Conservation (phyloP, 2,888 invertebrate species). For the Hirtodrosophila alboralis region DNA sequence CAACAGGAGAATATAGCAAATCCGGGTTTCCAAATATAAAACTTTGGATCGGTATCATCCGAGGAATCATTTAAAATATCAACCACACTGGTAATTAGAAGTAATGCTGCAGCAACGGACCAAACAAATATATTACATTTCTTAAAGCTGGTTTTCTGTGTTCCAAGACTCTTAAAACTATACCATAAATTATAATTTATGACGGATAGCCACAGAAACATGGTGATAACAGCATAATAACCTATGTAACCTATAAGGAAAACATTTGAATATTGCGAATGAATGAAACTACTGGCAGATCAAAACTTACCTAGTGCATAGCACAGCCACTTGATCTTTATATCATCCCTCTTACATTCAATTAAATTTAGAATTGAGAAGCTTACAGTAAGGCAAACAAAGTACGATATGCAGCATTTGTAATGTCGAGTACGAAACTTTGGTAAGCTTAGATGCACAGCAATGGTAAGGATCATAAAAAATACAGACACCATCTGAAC, state of each 20-base stretch:
- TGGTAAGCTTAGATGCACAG: background rate
- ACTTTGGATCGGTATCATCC: too few species aligned
- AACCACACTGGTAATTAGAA: slow-evolving; percentile 66
- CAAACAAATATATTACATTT: slow-evolving; percentile 64
- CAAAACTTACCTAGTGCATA: background rate
- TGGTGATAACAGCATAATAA: slow-evolving; percentile 90
- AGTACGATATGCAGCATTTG: slow-evolving; percentile 1
- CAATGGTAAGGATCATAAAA: slow-evolving; percentile 88
- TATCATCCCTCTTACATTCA: too few species aligned
- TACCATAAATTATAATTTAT: slow-evolving; percentile 86
- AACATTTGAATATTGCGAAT: too few species aligned
- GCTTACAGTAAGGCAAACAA: background rate
- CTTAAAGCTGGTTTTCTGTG: slow-evolving; percentile 14
- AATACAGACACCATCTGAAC: slow-evolving; percentile 89
- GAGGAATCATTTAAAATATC: slow-evolving; percentile 8
- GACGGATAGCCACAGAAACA: slow-evolving; percentile 93
- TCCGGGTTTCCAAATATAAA: slow-evolving; percentile 83
- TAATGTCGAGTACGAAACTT: background rate
- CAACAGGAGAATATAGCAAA: slow-evolving; percentile 86
- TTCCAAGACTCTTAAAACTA: slow-evolving; percentile 58
- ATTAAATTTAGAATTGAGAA: background rate
- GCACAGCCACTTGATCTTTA: too few species aligned
- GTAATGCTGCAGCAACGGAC: slow-evolving; percentile 60
- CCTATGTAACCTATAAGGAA: slow-evolving; percentile 49
- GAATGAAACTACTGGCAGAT: too few species aligned